Percentiles rank a stretch among this genome's conserved stretches.
These are phyloP conservation scores for Idaea dimidiata DNA, from an alignment of 2,888 invertebrate genomes.

Conservation along the genomic window DNA sequence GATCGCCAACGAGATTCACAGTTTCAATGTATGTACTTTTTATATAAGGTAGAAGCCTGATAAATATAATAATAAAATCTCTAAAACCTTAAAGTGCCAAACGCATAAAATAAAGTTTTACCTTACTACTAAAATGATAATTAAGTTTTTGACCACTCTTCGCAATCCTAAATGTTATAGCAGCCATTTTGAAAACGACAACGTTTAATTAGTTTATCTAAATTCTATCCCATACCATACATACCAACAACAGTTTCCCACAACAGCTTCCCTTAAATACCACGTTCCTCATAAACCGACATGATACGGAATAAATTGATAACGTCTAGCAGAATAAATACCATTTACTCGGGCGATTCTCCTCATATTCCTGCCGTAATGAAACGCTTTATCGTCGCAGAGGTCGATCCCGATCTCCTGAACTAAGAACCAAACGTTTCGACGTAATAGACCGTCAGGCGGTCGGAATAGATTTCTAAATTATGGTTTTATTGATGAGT, in stretches of 20 bases:
- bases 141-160: too few relatives aligned
- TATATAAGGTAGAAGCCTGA: too few relatives aligned
- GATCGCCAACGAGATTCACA: too few relatives aligned
- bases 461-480: too few relatives aligned
- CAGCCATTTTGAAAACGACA: background rate
- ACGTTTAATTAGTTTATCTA: background rate
- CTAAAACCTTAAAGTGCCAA: too few relatives aligned
- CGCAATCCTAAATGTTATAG: background rate
- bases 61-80: too few relatives aligned
- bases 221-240: background rate
- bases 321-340: background rate
- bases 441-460: background rate
- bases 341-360: background rate
- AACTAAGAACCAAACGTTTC: background rate
- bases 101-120: too few relatives aligned
- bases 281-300: background rate
- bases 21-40: too few relatives aligned
- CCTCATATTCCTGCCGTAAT: conserved; percentile 1
- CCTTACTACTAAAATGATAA: too few relatives aligned
- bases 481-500: too few relatives aligned
- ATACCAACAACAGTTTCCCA: background rate
- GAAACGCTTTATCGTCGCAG: background rate
- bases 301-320: background rate
- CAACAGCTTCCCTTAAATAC: background rate
- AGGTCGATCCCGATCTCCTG: background rate